Conservation (phyloP, 2,113 vertebrate genomes). For the Nannospalax galili region DNA sequence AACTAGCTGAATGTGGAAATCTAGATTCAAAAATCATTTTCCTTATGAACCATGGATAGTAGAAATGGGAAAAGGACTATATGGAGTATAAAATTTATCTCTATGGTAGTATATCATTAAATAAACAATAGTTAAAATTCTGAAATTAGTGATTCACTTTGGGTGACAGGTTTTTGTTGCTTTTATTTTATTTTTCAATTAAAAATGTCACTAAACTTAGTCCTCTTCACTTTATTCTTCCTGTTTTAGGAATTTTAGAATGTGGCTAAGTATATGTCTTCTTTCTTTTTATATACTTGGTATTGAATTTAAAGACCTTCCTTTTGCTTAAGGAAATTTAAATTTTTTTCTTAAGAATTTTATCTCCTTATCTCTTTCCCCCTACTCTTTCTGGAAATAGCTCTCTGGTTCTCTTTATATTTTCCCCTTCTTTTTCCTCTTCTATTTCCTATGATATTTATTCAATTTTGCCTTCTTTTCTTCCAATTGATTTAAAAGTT, state of each 20-base stretch:
- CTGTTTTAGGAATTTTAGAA: slow-evolving; percentile 16
- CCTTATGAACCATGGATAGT: not conserved
- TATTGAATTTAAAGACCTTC: not conserved
- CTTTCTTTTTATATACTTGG: not conserved
- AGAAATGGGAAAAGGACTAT: slow-evolving; percentile 2
- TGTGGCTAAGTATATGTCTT: slow-evolving; percentile 55
- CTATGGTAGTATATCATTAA: not conserved
- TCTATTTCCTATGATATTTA: not conserved
- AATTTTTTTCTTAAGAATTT: not conserved
- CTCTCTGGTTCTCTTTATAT: not conserved
- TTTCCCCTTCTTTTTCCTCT: not conserved
- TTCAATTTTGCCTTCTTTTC: not conserved
- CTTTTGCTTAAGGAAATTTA: slow-evolving; percentile 10
- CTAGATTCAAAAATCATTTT: slow-evolving; percentile 45
- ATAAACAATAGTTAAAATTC: slow-evolving; percentile 7
- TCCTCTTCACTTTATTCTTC: not conserved
- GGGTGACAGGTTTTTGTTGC: not conserved
- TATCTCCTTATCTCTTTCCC: not conserved
- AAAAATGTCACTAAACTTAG: not conserved
- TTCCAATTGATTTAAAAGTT: slow-evolving; percentile 18
- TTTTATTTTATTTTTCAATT: not conserved
- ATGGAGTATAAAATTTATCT: not conserved
- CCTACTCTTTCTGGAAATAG: not conserved
- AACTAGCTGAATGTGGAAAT: slow-evolving; percentile 6
- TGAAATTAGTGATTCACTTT: not conserved